Evolutionary conservation across 2,113 vertebrate species (phyloP), one percentile per base, ranked within the genome.

Genomic region (Aldabrachelys gigantea): DNA sequence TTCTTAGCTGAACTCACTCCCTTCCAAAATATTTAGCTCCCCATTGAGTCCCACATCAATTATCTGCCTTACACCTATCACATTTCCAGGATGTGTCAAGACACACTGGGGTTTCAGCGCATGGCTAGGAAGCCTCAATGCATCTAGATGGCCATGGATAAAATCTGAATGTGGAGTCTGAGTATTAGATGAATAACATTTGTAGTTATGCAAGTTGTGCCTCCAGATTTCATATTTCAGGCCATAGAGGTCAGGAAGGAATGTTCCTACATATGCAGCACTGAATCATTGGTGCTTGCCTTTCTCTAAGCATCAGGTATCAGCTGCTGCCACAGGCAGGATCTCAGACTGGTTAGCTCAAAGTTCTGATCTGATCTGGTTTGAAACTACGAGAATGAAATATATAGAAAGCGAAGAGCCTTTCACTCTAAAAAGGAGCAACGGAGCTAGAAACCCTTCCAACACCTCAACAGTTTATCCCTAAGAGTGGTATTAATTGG

Each of bases 311-410:
- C 89, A 92, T 16, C 92, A 96, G 92, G 65, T 79, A 89, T 19
- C 10, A 87, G 62, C 84, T 93, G 89, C 35, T 10, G 75, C 57
- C 75, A 83, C 90, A 86, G 87, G 90, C 87, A 89, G 79, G 53
- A 81, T 49, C 17, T 83, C 87, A 86, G 53, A 89, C 53, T 53
- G 80, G 72, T 88, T 89, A 57, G 13, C 85, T 93, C 89, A 47
- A 10, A 50, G 50, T 24, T 59, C 49, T 95, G 95, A 62, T 19
- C 89, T 65, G 80, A 62, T 86, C 82, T 7, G 2, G 49, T 41
- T 75, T 1, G 0, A 47, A 14, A 12, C 2, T 0, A 4, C 0
- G 81, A 31, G 86, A 10, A 38, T 82, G 84, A 83, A 0, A 1
- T 59, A 29, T 56, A 78, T 35, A 10, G 56, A 59, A 89, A 31